These are phyloP conservation scores for Lycocerus yunnanus DNA, from an alignment of 2,888 invertebrate species.

Conservation along the genomic window DNA sequence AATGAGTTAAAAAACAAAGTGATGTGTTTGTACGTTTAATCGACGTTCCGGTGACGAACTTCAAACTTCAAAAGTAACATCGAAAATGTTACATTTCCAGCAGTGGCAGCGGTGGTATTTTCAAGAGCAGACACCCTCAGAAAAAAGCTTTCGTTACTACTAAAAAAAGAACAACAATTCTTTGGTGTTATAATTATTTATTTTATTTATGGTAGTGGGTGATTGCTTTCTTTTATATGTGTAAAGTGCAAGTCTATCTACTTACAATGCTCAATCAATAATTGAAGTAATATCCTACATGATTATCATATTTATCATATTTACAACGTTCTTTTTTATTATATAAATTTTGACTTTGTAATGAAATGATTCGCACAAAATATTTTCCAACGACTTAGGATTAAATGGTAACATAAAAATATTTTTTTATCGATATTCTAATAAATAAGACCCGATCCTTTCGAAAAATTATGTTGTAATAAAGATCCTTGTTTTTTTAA, in stretches of 20 bases:
- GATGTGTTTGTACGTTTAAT: neutral
- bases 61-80: too few relatives aligned
- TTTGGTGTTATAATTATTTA: slow-evolving; percentile 23
- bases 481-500: neutral
- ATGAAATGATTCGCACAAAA: neutral
- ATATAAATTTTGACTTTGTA: slow-evolving; percentile 1
- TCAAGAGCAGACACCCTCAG: neutral
- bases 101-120: neutral
- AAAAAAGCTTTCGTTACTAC: neutral
- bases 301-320: slow-evolving; percentile 29
- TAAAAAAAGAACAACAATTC: neutral
- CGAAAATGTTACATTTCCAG: neutral
- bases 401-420: neutral
- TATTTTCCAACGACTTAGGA: neutral
- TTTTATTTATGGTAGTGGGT: slow-evolving; percentile 33
- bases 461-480: neutral
- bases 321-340: slow-evolving; percentile 13
- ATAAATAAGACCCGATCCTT: neutral
- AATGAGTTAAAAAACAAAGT: neutral
- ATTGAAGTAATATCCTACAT: slow-evolving; percentile 21
- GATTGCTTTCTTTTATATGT: slow-evolving; percentile 37
- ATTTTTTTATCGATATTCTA: neutral
- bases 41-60: neutral
- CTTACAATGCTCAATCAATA: slow-evolving; percentile 28
- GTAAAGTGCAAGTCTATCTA: slow-evolving; percentile 41